These are phyloP conservation scores for Dasypogon diadema DNA, from an alignment of 2,888 invertebrate genomes.

Conservation along the genomic window DNA sequence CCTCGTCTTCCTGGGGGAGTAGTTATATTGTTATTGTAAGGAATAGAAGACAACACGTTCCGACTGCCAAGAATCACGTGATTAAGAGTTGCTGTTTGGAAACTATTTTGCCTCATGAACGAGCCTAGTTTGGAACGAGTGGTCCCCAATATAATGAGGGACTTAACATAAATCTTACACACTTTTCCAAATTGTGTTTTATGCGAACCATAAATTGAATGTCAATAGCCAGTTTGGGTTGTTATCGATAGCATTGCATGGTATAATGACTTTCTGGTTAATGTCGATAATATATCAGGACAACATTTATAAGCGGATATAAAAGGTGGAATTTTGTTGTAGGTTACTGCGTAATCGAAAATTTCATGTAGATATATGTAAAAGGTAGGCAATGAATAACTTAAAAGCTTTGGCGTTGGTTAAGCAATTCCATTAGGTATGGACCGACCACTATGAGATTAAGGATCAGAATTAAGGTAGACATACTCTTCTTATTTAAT, in stretches of 20 bases:
- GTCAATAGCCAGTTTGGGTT: not conserved
- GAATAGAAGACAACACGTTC: too few relatives aligned
- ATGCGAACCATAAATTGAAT: not conserved
- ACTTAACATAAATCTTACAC: not conserved
- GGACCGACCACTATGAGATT: too few relatives aligned
- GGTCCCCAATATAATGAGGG: not conserved
- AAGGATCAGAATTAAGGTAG: too few relatives aligned
- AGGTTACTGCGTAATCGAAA: too few relatives aligned
- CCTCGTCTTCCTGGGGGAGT: not conserved
- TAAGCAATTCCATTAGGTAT: too few relatives aligned
- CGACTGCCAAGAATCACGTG: not conserved
- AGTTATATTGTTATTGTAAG: not conserved
- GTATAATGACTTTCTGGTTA: not conserved
- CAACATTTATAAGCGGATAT: too few relatives aligned
- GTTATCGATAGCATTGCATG: not conserved
- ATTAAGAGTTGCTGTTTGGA: not conserved
- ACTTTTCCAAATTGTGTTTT: not conserved
- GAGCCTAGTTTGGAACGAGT: not conserved
- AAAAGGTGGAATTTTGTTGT: too few relatives aligned
- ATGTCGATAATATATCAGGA: too few relatives aligned
- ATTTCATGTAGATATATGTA: too few relatives aligned
- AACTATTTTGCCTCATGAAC: not conserved
- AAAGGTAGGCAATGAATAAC: too few relatives aligned
- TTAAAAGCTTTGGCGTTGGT: too few relatives aligned
- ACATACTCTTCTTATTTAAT: too few relatives aligned